phyloP scores from a whole-genome alignment of 2,113 vertebrate species.

The Otus sunia region DNA sequence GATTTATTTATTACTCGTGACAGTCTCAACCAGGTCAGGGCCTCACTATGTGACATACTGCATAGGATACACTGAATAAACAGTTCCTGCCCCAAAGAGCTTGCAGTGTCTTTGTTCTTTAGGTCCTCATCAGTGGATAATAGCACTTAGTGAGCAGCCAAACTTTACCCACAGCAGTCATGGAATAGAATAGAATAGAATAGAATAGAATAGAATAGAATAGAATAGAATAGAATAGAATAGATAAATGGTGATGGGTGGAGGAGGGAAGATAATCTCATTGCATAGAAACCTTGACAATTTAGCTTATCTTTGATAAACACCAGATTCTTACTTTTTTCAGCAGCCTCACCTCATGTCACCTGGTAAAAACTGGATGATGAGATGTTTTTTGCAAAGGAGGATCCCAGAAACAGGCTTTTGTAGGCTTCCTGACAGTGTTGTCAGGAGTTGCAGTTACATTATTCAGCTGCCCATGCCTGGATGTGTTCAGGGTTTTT shows the following conservation, averaged over 20 bases:
- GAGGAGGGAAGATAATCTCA: neutral
- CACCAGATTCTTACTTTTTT: neutral
- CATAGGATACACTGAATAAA: neutral
- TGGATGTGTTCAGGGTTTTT: neutral
- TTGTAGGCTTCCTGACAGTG: neutral
- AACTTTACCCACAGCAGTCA: neutral
- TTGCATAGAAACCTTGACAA: neutral
- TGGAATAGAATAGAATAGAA: neutral
- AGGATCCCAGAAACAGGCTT: neutral
- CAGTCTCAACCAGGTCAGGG: constrained; percentile 41
- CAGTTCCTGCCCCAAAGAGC: neutral
- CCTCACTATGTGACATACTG: neutral
- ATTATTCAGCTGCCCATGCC: neutral
- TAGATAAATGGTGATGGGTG: neutral
- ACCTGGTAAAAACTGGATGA: neutral
- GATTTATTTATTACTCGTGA: constrained; percentile 62
- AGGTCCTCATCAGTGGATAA: accelerated
- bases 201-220: neutral
- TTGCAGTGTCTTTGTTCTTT: neutral
- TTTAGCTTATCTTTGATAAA: neutral
- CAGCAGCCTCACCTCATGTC: neutral
- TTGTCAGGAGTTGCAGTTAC: neutral
- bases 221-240: neutral
- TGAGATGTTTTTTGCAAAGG: neutral
- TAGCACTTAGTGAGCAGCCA: neutral